These are phyloP conservation scores for Oryzias woworae DNA, from an alignment of 2,113 vertebrate genomes.

Conservation along the genomic window DNA sequence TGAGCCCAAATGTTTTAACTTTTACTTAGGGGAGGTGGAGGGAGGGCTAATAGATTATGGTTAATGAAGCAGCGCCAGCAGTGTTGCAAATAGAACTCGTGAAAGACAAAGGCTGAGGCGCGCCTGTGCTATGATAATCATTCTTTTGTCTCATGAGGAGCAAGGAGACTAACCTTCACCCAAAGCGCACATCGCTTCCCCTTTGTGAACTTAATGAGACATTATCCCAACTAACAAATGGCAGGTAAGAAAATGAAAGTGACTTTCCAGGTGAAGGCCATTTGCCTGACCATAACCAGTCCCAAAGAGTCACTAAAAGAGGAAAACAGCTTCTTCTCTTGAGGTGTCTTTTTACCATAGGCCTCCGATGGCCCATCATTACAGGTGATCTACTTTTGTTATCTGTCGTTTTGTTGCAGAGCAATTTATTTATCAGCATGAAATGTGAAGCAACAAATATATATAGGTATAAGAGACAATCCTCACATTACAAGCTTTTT, in stretches of 20 bases:
- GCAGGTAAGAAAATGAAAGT: constrained; percentile 68
- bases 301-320: constrained; percentile 68
- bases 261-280: constrained; percentile 72
- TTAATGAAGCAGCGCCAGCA: constrained; percentile 68
- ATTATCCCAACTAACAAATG: constrained; percentile 73
- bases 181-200: constrained; percentile 69
- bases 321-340: constrained; percentile 70
- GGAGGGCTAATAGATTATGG: constrained; percentile 66
- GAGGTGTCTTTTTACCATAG: constrained; percentile 70
- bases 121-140: constrained; percentile 51
- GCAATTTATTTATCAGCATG: constrained; percentile 40
- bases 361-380: constrained; percentile 66
- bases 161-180: constrained; percentile 67
- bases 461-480: too few relatives aligned
- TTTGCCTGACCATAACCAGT: constrained; percentile 68
- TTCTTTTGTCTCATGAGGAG: constrained; percentile 64
- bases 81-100: constrained; percentile 65
- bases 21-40: constrained; percentile 58
- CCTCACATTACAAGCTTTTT: too few relatives aligned
- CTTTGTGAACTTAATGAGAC: constrained; percentile 71
- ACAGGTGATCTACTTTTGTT: constrained; percentile 68
- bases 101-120: constrained; percentile 44
- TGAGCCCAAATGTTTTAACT: constrained; percentile 68
- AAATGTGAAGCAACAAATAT: not conserved
- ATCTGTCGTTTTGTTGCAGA: constrained; percentile 44